These are phyloP conservation scores for Philotrypesis tridentata DNA, from an alignment of 1,140 invertebrate species.

Conservation along the genomic window DNA sequence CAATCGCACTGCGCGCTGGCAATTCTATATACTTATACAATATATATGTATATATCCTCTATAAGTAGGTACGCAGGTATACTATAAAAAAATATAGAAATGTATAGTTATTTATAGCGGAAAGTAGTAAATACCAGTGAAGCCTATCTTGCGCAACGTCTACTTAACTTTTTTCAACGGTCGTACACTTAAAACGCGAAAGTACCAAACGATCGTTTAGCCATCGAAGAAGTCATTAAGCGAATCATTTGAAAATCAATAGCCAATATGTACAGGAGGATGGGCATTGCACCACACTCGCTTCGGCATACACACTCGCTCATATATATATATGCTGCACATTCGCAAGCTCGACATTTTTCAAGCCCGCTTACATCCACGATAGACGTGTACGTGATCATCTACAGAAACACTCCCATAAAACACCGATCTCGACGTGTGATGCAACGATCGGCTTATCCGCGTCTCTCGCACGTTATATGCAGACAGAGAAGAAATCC, in stretches of 20 bases:
- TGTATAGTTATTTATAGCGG: not conserved
- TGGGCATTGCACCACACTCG: not conserved
- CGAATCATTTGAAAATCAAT: slow-evolving; percentile 14
- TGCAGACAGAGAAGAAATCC: not conserved
- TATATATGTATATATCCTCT: not conserved
- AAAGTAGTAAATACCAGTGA: not conserved
- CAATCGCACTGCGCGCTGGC: not conserved
- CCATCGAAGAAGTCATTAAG: not conserved
- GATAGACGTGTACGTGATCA: too few species aligned
- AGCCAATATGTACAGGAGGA: not conserved
- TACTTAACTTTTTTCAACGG: not conserved
- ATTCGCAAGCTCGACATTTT: not conserved
- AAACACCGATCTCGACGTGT: not conserved
- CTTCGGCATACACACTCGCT: not conserved
- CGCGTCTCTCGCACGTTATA: not conserved
- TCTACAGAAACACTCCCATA: not conserved
- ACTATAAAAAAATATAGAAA: not conserved
- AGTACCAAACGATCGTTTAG: slow-evolving; percentile 12
- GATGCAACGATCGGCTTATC: not conserved
- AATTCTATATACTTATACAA: too few species aligned
- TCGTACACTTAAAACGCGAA: not conserved
- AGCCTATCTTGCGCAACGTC: not conserved
- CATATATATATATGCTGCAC: too few species aligned
- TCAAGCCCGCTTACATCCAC: too few species aligned
- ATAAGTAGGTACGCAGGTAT: not conserved